phyloP scores from a whole-genome alignment of 2,797 vertebrate genomes.

The Nyctalus aviator region DNA sequence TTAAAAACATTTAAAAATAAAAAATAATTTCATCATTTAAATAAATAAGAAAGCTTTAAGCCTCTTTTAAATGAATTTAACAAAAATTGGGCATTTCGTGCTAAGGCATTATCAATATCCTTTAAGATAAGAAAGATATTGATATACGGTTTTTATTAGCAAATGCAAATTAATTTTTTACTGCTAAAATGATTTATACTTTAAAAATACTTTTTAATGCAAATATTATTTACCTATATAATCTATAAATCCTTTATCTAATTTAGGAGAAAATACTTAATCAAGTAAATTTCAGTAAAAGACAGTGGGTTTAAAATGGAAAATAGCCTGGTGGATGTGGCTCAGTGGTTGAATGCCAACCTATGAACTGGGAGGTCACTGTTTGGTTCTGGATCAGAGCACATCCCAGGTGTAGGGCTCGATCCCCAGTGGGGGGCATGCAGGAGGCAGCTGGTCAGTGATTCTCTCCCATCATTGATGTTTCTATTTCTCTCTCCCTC shows the following conservation, averaged over 20 bases:
- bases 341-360: too few species aligned
- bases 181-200: conserved; percentile 14
- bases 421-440: too few species aligned
- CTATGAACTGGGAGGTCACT: too few species aligned
- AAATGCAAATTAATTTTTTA: conserved; percentile 44
- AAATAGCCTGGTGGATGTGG: neutral
- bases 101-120: neutral
- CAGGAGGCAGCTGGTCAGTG: too few species aligned
- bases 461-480: too few species aligned
- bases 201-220: neutral
- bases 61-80: neutral
- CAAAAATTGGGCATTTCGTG: neutral
- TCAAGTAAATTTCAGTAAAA: conserved; percentile 39
- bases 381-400: too few species aligned
- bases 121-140: conserved; percentile 1
- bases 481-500: too few species aligned
- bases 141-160: neutral
- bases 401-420: too few species aligned
- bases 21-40: conserved; percentile 54
- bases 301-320: neutral
- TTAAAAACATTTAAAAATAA: conserved; percentile 22
- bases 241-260: conserved; percentile 52
- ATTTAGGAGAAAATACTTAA: conserved; percentile 49
- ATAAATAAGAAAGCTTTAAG: neutral
- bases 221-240: neutral